phyloP scores from a whole-genome alignment of 2,113 vertebrate species.

The Alexandromys fortis region DNA sequence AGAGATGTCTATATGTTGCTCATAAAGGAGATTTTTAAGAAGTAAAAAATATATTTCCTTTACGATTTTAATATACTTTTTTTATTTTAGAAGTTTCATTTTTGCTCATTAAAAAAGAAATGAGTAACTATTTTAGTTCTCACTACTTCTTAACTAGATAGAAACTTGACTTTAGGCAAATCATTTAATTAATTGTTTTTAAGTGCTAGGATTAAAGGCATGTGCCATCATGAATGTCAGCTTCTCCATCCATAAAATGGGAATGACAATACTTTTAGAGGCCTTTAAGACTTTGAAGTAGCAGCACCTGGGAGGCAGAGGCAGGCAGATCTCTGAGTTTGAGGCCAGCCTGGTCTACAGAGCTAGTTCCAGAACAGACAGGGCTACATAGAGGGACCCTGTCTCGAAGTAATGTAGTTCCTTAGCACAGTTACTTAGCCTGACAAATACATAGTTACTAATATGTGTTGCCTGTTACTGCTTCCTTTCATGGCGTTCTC shows the following conservation, averaged over 20 bases:
- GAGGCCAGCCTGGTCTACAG: too few relatives aligned
- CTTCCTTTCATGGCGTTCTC: neutral
- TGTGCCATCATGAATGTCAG: neutral
- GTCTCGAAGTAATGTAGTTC: neutral
- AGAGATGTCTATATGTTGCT: neutral
- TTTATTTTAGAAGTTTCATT: constrained; percentile 53
- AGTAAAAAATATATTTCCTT: neutral
- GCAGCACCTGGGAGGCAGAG: too few relatives aligned
- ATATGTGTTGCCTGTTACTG: constrained; percentile 6
- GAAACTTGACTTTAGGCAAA: neutral
- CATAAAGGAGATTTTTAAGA: constrained; percentile 52
- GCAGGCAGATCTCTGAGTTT: too few relatives aligned
- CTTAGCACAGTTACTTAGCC: neutral
- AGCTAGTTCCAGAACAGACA: too few relatives aligned
- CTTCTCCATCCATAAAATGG: constrained; percentile 12
- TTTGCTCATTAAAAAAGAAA: constrained; percentile 35
- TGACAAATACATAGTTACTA: neutral
- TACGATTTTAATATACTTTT: constrained; percentile 44
- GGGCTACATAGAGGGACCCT: too few relatives aligned
- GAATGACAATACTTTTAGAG: neutral
- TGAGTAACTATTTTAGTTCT: neutral
- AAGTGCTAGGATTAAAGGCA: neutral
- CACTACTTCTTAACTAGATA: constrained; percentile 10
- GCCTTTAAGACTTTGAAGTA: neutral
- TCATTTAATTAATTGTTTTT: constrained; percentile 25